Percentiles rank a stretch among this genome's conserved stretches.
phyloP scores from a whole-genome alignment of 2,113 vertebrate genomes.

The Crotalus helleri region DNA sequence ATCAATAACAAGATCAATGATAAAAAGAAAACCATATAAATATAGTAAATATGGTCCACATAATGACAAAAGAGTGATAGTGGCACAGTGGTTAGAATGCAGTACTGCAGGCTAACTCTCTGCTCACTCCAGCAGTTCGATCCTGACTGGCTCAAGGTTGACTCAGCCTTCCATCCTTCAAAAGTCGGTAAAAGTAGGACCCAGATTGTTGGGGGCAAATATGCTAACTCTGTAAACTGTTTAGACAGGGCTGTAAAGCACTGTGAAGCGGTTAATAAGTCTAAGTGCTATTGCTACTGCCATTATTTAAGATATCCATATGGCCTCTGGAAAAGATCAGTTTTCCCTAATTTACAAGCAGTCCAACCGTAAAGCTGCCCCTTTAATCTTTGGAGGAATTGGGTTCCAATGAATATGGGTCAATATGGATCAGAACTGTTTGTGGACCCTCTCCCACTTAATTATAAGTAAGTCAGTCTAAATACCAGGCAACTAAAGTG shows the following conservation, averaged over 20 bases:
- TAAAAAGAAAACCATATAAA: neutral
- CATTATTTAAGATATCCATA: neutral
- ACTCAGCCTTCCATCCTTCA: no score
- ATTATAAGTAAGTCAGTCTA: neutral
- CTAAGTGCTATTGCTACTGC: no score
- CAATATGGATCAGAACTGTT: neutral
- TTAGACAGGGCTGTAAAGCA: no score
- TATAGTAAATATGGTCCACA: neutral
- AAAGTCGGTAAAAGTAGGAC: no score
- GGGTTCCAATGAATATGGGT: neutral
- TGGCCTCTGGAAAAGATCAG: neutral
- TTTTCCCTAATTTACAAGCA: neutral
- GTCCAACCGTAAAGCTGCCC: neutral
- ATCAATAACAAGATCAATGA: neutral
- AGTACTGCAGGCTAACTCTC: no score
- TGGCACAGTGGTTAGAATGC: no score
- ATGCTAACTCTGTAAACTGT: no score
- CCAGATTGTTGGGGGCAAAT: no score
- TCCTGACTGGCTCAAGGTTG: no score
- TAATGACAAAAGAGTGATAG: neutral
- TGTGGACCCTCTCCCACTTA: neutral
- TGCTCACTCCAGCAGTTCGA: no score
- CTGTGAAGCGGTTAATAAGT: no score
- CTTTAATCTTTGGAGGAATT: neutral
- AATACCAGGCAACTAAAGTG: neutral